Evolutionary conservation across 1,140 invertebrate genomes (phyloP).

Genomic region (Himalopsyche phryganea): DNA sequence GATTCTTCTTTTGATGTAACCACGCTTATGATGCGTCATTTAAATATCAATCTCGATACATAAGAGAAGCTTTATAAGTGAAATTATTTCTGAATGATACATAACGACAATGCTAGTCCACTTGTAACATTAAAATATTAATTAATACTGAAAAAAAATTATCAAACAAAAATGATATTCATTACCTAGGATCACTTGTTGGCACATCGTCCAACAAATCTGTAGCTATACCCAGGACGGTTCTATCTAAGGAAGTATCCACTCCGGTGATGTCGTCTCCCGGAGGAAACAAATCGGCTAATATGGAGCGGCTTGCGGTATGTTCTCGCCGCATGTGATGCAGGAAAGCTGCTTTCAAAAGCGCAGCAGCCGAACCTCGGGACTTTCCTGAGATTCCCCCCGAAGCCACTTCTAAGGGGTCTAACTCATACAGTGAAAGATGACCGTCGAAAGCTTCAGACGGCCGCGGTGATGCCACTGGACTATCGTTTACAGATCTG

Average conservation of each 20-base stretch:
- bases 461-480: conserved; percentile 44
- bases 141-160: too few relatives aligned
- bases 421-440: conserved; percentile 65
- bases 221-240: conserved; percentile 68
- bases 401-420: conserved; percentile 64
- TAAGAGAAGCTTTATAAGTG: too few relatives aligned
- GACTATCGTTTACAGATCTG: conserved; percentile 44
- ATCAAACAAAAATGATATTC: too few relatives aligned
- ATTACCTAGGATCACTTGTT: conserved; percentile 79
- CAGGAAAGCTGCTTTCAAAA: conserved; percentile 75
- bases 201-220: conserved; percentile 87
- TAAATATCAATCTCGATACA: too few relatives aligned
- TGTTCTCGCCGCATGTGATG: conserved; percentile 57
- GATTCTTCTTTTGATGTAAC: too few relatives aligned
- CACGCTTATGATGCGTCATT: too few relatives aligned
- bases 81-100: too few relatives aligned
- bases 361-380: not conserved
- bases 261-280: conserved; percentile 44
- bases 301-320: conserved; percentile 47
- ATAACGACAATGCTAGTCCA: too few relatives aligned
- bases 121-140: too few relatives aligned
- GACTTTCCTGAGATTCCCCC: conserved; percentile 6
- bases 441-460: conserved; percentile 54
- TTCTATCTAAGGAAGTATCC: conserved; percentile 62
- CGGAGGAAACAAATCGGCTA: conserved; percentile 35